These are phyloP conservation scores for Eupelmus urozonus DNA, from an alignment of 2,888 invertebrate species.

Conservation along the genomic window DNA sequence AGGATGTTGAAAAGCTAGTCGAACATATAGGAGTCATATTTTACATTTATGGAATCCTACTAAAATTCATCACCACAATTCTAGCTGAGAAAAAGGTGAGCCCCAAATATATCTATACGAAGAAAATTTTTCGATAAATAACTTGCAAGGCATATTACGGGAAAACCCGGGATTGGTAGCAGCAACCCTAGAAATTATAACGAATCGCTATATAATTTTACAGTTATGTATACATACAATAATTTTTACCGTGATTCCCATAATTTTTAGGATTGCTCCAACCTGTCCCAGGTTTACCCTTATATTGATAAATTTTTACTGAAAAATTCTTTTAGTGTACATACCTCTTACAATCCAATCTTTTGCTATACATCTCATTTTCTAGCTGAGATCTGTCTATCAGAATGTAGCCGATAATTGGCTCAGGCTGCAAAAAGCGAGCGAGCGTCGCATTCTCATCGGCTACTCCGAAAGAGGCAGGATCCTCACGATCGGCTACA, in stretches of 20 bases:
- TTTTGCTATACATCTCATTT: too few relatives aligned
- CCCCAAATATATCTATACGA: too few relatives aligned
- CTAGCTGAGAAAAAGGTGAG: slow-evolving; percentile 31
- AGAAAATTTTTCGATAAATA: too few relatives aligned
- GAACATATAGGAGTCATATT: slow-evolving; percentile 22
- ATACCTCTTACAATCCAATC: too few relatives aligned
- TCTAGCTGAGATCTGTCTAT: slow-evolving; percentile 5
- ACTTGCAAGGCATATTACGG: too few relatives aligned
- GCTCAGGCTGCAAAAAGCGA: too few relatives aligned
- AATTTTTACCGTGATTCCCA: background rate
- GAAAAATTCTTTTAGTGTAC: too few relatives aligned
- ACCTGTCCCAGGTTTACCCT: too few relatives aligned
- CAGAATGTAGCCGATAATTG: slow-evolving; percentile 19
- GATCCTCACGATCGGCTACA: slow-evolving; percentile 4
- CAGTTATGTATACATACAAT: background rate
- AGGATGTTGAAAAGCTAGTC: slow-evolving; percentile 25
- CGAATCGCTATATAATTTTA: background rate
- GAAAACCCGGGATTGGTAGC: too few relatives aligned
- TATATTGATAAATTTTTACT: too few relatives aligned
- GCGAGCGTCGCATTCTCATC: background rate
- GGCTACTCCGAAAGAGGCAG: slow-evolving; percentile 23
- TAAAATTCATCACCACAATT: slow-evolving; percentile 22
- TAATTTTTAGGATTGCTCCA: too few relatives aligned
- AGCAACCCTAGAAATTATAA: background rate
- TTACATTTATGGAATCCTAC: slow-evolving; percentile 21